Base-by-base conservation (phyloP, 2,888 invertebrate genomes). In the Trichacis sp. region DNA sequence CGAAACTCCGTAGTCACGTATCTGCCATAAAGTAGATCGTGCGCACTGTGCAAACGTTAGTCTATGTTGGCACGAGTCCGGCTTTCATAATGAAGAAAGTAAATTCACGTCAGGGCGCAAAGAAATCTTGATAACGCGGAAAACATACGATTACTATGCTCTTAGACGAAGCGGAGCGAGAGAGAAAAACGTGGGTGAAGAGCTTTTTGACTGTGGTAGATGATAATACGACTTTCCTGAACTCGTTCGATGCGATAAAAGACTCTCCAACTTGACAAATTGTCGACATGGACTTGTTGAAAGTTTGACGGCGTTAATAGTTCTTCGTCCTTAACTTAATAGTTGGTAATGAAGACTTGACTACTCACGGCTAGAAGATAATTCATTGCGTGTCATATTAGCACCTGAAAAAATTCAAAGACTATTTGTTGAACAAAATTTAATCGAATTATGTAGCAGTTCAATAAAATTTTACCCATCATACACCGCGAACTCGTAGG, bases 1-100 rank as follows among this genome's bases (percentile, higher is more conserved):
- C 53, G 56, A 57, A 66, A 62, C 64, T 54, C 68, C 57, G 61
- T 48, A 77, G 78, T 79, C 80, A 79, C 80, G 80, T 78, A 76
- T 78, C 73, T 68, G 73, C 74, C 75, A 76, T 80, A 79, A 80
- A 78, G 78, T 76, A 76, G 75, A 78, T 78, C 79, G 76, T 69
- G 70, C 68, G 68, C 67, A 46, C 63, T 51, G 54, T 67, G 61
- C 62, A 67, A 65, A 65, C 62, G 58, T 58, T 64, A 55, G 48
- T 60, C 59, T 59, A 62, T 67, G 64, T 58, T 68, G 68, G 70
- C 62, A 65, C 64, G 68, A 72, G 66, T 71, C 69, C 71, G 69
- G 73, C 70, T 72, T 73, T 72, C 76, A 71, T 77, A 74, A 75
- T 73, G 74, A 77, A 73, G 73, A 73, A 69, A 73, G 73, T 74